Evolutionary conservation across 2,113 vertebrate species (phyloP).

Genomic region (Castor canadensis): DNA sequence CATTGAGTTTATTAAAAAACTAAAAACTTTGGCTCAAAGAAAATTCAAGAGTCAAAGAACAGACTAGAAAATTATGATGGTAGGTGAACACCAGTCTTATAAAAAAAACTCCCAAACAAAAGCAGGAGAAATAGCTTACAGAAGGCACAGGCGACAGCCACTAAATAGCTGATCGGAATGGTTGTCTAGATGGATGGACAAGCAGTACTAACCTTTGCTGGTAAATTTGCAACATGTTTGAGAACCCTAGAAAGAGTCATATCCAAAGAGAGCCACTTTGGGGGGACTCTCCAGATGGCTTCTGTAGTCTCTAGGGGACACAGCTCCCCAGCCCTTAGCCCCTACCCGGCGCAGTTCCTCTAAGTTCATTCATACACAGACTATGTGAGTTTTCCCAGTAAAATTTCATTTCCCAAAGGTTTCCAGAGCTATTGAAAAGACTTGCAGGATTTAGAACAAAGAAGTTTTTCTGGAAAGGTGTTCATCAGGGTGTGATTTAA

Average conservation of each 20-base stretch:
- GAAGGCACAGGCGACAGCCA: fast-evolving
- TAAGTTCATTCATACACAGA: background rate
- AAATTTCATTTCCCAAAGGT: background rate
- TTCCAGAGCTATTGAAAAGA: background rate
- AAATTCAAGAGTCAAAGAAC: background rate
- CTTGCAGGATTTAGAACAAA: background rate
- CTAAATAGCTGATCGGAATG: too few relatives aligned
- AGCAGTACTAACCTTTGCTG: background rate
- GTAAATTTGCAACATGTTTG: background rate
- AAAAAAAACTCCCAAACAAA: background rate
- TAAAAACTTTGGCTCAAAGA: background rate
- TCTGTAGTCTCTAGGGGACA: background rate
- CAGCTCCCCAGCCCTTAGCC: background rate
- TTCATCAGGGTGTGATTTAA: background rate
- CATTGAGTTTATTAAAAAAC: background rate
- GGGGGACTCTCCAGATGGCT: background rate
- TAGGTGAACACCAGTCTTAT: background rate
- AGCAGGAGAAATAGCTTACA: too few relatives aligned
- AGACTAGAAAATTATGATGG: background rate
- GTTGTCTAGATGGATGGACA: too few relatives aligned
- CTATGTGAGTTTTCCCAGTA: background rate
- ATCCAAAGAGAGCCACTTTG: background rate
- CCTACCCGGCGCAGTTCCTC: background rate
- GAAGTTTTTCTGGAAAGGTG: background rate
- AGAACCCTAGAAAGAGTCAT: background rate